Conservation (phyloP, 2,113 vertebrate genomes). For the Saimiri boliviensis region DNA sequence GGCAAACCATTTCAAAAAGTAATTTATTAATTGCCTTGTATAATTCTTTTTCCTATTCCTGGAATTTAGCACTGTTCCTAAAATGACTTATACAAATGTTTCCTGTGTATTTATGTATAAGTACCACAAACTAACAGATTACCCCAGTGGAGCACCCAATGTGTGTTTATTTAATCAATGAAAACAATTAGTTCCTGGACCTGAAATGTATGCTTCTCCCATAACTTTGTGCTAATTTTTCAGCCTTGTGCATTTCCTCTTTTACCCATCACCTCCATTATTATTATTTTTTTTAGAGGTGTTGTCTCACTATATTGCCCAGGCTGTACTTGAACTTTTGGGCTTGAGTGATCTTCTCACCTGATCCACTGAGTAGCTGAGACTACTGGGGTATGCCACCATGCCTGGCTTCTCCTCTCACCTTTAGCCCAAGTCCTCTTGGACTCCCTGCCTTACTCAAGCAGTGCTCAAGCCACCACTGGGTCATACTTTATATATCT, state of each 20-base stretch:
- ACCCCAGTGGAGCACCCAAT: neutral
- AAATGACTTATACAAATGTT: conserved; percentile 27
- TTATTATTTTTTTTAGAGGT: neutral
- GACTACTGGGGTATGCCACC: neutral
- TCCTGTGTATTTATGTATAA: no score
- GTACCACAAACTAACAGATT: no score
- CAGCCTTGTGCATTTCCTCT: neutral
- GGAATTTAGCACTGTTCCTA: neutral
- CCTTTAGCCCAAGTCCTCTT: neutral
- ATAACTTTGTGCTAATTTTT: neutral
- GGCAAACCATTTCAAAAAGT: neutral
- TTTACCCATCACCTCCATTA: neutral
- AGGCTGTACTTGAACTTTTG: neutral
- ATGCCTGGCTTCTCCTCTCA: neutral
- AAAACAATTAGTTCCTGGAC: conserved; percentile 21
- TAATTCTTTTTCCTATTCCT: neutral
- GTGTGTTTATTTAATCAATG: conserved; percentile 40
- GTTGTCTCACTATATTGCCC: neutral
- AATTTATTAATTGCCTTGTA: neutral
- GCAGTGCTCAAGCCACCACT: neutral
- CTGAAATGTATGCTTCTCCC: neutral
- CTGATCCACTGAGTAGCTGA: neutral
- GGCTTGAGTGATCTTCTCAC: neutral
- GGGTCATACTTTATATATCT: neutral
- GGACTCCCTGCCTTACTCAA: neutral